Percentiles rank a stretch among this genome's conserved stretches.
Evolutionary conservation across 2,888 invertebrate genomes (phyloP).

Genomic region (Pachycephus smyrnensis): DNA sequence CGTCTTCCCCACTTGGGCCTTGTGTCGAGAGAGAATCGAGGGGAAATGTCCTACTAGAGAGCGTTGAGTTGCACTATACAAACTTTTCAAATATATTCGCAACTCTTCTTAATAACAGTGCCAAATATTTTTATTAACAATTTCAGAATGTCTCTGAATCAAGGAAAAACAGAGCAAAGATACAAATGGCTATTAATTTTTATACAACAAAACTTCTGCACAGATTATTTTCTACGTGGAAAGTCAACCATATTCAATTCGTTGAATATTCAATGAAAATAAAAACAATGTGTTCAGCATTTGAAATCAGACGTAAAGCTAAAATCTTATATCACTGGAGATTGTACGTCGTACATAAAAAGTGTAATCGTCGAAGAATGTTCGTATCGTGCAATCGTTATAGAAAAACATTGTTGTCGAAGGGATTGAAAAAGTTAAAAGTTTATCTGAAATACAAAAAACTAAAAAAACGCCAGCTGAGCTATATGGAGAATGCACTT

Average conservation of each 20-base stretch:
- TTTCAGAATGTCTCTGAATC: constrained; percentile 26
- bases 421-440: constrained; percentile 24
- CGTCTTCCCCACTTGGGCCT: too few relatives aligned
- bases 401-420: constrained; percentile 24
- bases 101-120: not conserved
- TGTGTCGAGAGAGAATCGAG: too few relatives aligned
- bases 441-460: constrained; percentile 34
- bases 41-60: too few relatives aligned
- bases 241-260: constrained; percentile 17
- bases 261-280: constrained; percentile 17
- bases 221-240: constrained; percentile 30
- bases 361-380: constrained; percentile 35
- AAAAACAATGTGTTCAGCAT: constrained; percentile 7
- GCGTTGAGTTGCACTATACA: too few relatives aligned
- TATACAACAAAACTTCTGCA: constrained; percentile 19
- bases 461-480: constrained; percentile 29
- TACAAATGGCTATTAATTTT: constrained; percentile 21
- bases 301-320: constrained; percentile 21
- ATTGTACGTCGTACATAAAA: constrained; percentile 36
- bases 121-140: not conserved
- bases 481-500: constrained; percentile 23
- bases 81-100: not conserved
- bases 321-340: constrained; percentile 32
- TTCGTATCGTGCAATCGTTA: constrained; percentile 27
- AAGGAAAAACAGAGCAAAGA: constrained; percentile 9